Base-by-base conservation (phyloP, 2,113 vertebrate species). In the Baryphthengus martii region DNA sequence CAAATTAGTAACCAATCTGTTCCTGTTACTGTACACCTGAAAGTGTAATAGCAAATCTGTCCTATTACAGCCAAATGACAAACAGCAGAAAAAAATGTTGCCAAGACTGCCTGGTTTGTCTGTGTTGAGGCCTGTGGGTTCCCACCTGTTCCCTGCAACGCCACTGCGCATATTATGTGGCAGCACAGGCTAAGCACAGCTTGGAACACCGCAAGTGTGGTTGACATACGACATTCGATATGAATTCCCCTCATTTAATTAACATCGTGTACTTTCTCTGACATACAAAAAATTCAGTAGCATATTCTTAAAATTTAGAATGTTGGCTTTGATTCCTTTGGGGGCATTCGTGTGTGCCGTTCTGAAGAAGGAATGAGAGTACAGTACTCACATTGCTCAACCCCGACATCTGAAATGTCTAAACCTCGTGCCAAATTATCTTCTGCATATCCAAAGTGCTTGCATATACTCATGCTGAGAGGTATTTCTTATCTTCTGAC, bases 141-240 rank as follows among this genome's bases (percentile, higher is more conserved):
- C 87, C 93, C 93, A 94, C 95, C 93, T 97, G 91, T 40, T 91
- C 90, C 56, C 52, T 67, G 90, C 91, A 85, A 85, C 59, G 62
- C 24, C 52, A 28, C 84, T 68, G 76, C 0, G 5, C 50, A 39
- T 13, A 73, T 85, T 79, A 79, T 83, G 58, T 88, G 23, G 0
- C 88, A 93, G 81, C 63, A 53, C 58, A 91, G 88, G 53, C 88
- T 88, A 82, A 85, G 81, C 78, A 79, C 94, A 94, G 74, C 85
- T 93, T 94, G 95, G 71, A 90, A 58, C 67, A 5, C 42, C 31
- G 63, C 29, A 76, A 91, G 81, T 88, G 85, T 73, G 88, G 59
- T 70, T 4, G 17, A 95, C 90, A 91, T 67, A 55, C 49, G 91
- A 95, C 65, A 91, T 71, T 85, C 87, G 72, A 3, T 66, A 82